Conservation (phyloP, 1,140 invertebrate genomes). For the Drosophila arawakana region DNA sequence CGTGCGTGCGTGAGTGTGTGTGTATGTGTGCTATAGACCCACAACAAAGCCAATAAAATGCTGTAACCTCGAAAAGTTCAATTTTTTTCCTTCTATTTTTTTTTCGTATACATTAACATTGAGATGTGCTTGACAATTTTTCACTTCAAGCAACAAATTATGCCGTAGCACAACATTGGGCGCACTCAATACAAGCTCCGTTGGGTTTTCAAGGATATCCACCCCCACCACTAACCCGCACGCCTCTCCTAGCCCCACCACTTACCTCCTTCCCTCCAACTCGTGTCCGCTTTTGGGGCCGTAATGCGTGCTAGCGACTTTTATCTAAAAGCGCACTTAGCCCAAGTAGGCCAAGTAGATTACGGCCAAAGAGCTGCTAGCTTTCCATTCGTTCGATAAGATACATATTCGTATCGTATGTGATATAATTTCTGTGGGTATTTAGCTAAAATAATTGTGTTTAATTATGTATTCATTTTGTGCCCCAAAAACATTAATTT, state of each 20-base stretch:
- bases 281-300: background rate
- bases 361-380: constrained; percentile 63
- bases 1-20: constrained; percentile 6
- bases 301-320: constrained; percentile 75
- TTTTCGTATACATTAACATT: constrained; percentile 67
- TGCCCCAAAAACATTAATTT: background rate
- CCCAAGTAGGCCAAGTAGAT: constrained; percentile 81
- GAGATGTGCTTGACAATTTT: constrained; percentile 80
- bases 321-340: constrained; percentile 82
- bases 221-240: no score
- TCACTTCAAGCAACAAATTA: constrained; percentile 81
- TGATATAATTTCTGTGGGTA: background rate
- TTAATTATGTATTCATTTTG: constrained; percentile 21
- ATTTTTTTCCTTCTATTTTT: constrained; percentile 45
- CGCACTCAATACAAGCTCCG: constrained; percentile 50
- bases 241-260: background rate
- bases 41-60: constrained; percentile 76
- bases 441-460: constrained; percentile 31
- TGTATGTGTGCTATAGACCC: constrained; percentile 12
- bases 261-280: background rate
- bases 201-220: constrained; percentile 41
- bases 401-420: background rate
- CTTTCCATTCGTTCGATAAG: constrained; percentile 9
- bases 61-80: constrained; percentile 80
- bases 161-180: constrained; percentile 79